These are phyloP conservation scores for Peromyscus eremicus DNA, from an alignment of 2,797 vertebrate genomes.

Conservation along the genomic window DNA sequence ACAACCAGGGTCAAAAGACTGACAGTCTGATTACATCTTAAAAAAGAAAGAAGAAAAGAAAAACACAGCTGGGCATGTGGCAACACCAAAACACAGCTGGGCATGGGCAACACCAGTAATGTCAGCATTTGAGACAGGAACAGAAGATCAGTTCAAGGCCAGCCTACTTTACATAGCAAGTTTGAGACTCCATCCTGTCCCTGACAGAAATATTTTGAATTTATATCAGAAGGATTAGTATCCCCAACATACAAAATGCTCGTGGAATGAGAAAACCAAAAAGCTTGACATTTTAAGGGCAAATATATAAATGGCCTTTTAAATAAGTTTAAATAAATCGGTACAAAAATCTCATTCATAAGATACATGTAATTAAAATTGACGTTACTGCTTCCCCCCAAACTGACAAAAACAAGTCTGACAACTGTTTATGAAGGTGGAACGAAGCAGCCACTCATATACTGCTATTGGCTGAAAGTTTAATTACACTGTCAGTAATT, in stretches of 20 bases:
- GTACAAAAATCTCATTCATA: neutral
- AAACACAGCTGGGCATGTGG: too few species aligned
- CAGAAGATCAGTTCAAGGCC: neutral
- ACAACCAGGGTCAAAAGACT: neutral
- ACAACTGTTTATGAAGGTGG: neutral
- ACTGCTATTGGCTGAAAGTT: constrained; percentile 19
- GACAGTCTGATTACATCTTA: neutral
- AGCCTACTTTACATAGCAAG: neutral
- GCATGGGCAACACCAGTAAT: neutral
- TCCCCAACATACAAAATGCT: neutral
- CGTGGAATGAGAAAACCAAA: neutral
- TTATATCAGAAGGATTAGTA: neutral
- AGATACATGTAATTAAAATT: constrained; percentile 43
- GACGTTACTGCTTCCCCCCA: neutral
- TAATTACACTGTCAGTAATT: constrained; percentile 42
- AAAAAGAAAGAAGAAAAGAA: neutral
- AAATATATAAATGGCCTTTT: neutral
- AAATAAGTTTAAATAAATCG: neutral
- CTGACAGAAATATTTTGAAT: constrained; percentile 31
- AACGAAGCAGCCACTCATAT: neutral
- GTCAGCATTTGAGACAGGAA: too few species aligned
- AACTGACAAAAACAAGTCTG: constrained; percentile 22
- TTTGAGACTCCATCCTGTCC: neutral
- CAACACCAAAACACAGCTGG: neutral
- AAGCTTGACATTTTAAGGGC: neutral